Conservation (phyloP, 2,113 vertebrate species). For the Antennarius striatus region DNA sequence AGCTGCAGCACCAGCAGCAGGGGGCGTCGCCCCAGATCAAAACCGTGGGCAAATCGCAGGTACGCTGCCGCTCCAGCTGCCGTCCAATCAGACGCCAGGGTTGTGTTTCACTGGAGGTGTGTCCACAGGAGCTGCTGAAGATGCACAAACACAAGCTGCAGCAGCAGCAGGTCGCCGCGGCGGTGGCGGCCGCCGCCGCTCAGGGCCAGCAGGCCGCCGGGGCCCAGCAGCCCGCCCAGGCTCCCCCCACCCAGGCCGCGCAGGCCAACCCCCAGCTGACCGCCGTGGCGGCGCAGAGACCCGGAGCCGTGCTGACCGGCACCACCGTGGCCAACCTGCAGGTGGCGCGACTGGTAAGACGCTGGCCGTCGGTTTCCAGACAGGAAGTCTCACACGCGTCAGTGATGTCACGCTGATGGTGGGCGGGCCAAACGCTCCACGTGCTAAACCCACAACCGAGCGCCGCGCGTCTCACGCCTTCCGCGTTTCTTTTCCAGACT, state of each 20-base stretch:
- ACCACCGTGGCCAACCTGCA: slow-evolving; percentile 88
- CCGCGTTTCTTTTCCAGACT: slow-evolving; percentile 61
- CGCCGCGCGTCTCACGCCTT: too few relatives aligned
- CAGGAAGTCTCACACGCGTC: too few relatives aligned
- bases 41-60: slow-evolving; percentile 84
- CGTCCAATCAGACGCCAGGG: too few relatives aligned
- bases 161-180: slow-evolving; percentile 76
- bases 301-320: slow-evolving; percentile 86
- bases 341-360: slow-evolving; percentile 90
- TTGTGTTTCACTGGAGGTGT: slow-evolving; percentile 15
- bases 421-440: too few relatives aligned
- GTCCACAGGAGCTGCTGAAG: slow-evolving; percentile 85
- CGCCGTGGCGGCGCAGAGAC: slow-evolving; percentile 84
- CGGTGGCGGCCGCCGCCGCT: slow-evolving; percentile 74
- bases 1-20: slow-evolving; percentile 83
- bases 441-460: too few relatives aligned
- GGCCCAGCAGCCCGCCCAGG: slow-evolving; percentile 78
- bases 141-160: slow-evolving; percentile 78
- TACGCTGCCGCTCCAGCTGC: slow-evolving; percentile 23
- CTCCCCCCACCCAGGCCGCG: slow-evolving; percentile 81
- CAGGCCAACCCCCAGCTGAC: slow-evolving; percentile 88
- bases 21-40: slow-evolving; percentile 86
- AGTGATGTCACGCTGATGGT: too few relatives aligned
- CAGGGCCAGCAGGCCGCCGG: slow-evolving; percentile 85
- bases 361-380: not conserved